Conservation (phyloP, 2,888 invertebrate genomes). For the Xylophagus ater region DNA sequence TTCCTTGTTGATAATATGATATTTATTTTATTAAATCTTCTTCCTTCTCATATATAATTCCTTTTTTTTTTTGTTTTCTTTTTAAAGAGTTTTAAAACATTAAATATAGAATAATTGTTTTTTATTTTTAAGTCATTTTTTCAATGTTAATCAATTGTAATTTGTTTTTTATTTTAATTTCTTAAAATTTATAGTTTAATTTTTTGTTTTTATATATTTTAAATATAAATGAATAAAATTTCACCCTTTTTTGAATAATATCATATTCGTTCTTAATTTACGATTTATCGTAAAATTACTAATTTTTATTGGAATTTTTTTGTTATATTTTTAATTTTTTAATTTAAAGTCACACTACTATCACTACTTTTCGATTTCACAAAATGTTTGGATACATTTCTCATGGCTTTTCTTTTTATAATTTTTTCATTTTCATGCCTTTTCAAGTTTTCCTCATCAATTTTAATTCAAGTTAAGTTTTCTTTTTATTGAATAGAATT, state of each 20-base stretch:
- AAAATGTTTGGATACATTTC: conserved; percentile 2
- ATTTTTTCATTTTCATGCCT: no score
- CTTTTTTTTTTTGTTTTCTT: no score
- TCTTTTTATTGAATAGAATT: background rate
- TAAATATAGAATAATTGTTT: conserved; percentile 10
- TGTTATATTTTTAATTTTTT: conserved; percentile 4
- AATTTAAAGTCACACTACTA: conserved; percentile 12
- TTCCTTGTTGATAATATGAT: no score
- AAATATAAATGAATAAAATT: conserved; percentile 7
- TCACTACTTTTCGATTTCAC: conserved; percentile 8
- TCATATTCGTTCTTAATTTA: no score
- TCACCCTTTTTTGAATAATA: no score
- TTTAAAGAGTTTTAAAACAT: no score
- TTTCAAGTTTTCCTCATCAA: no score
- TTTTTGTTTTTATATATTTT: conserved; percentile 3
- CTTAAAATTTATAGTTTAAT: conserved; percentile 3
- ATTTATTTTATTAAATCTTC: no score
- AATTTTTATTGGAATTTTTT: conserved; percentile 5
- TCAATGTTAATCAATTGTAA: background rate
- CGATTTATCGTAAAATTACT: no score
- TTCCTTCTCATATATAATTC: no score
- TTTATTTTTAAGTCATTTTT: conserved; percentile 2
- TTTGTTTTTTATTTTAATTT: conserved; percentile 1
- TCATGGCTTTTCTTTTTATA: background rate
- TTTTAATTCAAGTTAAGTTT: no score